Evolutionary conservation across 2,888 invertebrate species (phyloP), one percentile per base, ranked within the genome.

Genomic region (Parnassius smintheus): DNA sequence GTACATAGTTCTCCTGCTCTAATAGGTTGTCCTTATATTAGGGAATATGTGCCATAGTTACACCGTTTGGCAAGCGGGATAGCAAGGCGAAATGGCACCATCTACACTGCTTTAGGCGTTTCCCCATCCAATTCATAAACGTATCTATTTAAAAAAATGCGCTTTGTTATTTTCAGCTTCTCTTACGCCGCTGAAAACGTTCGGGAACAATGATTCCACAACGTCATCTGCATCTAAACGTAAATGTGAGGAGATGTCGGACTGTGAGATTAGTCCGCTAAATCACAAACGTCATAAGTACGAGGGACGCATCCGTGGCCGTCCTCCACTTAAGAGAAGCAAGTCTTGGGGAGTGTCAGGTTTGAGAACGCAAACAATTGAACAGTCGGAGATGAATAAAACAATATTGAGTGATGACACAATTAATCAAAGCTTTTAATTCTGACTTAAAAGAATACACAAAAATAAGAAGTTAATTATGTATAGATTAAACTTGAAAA

Each of bases 261-360:
- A 90, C 61, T 69, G 75, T 0, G 85, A 84, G 1, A 59, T 73
- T 4, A 91, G 91, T 65, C 92, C 92, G 0, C 60, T 91, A 2
- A 88, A 87, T 68, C 87, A 88, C 65, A 92, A 92, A 65, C 80
- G 85, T 9, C 82, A 86, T 25, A 91, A 87, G 57, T 91, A 82
- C 66, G 83, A 86, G 42, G 90, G 86, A 11, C 80, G 86, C 64
- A 89, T 92, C 59, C 71, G 78, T 42, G 89, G 89, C 0, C 75
- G 92, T 62, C 91, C 92, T 1, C 91, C 92, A 1, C 69, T 92
- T 12, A 76, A 82, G 25, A 75, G 81, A 2, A 74, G 72, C 59
- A 81, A 77, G 59, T 67, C 73, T 12, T 79, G 75, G 57, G 78
- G 78, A 2, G 84, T 86, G 0, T 78, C 85, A 0, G 72, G 73